phyloP scores from a whole-genome alignment of 2,888 invertebrate genomes.

The Andrena flavipes region DNA sequence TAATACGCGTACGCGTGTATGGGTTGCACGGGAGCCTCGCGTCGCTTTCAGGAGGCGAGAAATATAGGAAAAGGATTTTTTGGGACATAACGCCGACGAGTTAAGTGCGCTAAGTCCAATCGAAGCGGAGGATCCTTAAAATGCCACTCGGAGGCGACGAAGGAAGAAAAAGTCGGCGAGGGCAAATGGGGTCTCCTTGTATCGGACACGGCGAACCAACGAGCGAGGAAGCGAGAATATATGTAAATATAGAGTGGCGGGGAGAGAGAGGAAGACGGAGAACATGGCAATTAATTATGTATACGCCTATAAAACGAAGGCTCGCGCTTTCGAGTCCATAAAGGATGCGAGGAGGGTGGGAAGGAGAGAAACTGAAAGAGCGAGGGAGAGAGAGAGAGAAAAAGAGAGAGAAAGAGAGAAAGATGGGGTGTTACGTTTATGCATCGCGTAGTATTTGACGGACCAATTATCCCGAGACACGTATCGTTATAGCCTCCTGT shows the following conservation, averaged over 20 bases:
- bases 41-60: conserved; percentile 4
- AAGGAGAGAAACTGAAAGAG: conserved; percentile 40
- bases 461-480: conserved; percentile 67
- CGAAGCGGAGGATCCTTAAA: conserved; percentile 45
- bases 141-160: conserved; percentile 45
- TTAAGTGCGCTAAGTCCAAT: conserved; percentile 21
- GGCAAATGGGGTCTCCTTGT: conserved; percentile 56
- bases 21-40: background rate
- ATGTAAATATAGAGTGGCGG: conserved; percentile 53
- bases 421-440: conserved; percentile 63
- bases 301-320: conserved; percentile 75
- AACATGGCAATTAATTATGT: conserved; percentile 76
- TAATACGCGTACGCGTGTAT: background rate
- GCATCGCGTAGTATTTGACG: conserved; percentile 65
- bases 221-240: conserved; percentile 60
- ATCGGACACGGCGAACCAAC: conserved; percentile 46
- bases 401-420: conserved; percentile 11
- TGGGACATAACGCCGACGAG: conserved; percentile 19
- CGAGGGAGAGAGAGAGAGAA: conserved; percentile 2
- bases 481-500: conserved; percentile 50
- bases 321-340: conserved; percentile 72
- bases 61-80: conserved; percentile 7
- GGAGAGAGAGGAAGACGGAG: conserved; percentile 48
- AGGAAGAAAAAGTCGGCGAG: conserved; percentile 41
- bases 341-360: conserved; percentile 62